These are phyloP conservation scores for Orchestes rusci DNA, from an alignment of 2,888 invertebrate species.

Conservation along the genomic window DNA sequence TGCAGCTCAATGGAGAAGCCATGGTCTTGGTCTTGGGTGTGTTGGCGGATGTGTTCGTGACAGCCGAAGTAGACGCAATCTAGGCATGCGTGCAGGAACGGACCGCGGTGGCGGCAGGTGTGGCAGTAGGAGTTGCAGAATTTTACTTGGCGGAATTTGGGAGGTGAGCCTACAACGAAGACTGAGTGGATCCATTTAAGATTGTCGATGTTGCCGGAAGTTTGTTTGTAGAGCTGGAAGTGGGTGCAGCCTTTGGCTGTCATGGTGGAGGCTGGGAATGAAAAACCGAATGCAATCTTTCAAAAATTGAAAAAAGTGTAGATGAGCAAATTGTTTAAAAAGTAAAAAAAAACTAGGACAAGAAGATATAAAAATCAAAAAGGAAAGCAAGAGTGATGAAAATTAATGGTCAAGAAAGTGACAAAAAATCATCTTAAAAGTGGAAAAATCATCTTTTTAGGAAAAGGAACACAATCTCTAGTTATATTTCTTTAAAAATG, in stretches of 20 bases:
- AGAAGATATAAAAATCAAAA: too few relatives aligned
- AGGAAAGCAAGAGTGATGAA: too few relatives aligned
- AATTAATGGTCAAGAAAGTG: too few relatives aligned
- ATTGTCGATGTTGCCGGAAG: conserved; percentile 55
- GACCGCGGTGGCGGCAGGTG: conserved; percentile 68
- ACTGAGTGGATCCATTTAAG: conserved; percentile 69
- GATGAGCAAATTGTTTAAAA: too few relatives aligned
- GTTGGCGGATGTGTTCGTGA: conserved; percentile 81
- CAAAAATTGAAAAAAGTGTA: too few relatives aligned
- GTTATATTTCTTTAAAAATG: too few relatives aligned
- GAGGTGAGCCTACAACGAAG: conserved; percentile 76
- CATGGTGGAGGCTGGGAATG: too few relatives aligned
- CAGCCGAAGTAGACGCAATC: conserved; percentile 94
- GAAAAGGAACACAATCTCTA: too few relatives aligned
- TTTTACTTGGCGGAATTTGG: conserved; percentile 76
- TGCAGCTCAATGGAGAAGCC: conserved; percentile 78
- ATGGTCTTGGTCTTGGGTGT: conserved; percentile 75
- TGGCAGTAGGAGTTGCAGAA: conserved; percentile 53
- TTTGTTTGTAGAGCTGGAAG: conserved; percentile 68
- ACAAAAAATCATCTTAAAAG: too few relatives aligned
- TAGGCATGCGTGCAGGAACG: conserved; percentile 76
- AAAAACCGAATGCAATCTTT: too few relatives aligned
- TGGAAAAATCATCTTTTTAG: too few relatives aligned
- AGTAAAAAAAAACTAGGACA: too few relatives aligned
- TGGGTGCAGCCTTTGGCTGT: conserved; percentile 61